Conservation (phyloP, 2,113 vertebrate species). For the Trachemys scripta region DNA sequence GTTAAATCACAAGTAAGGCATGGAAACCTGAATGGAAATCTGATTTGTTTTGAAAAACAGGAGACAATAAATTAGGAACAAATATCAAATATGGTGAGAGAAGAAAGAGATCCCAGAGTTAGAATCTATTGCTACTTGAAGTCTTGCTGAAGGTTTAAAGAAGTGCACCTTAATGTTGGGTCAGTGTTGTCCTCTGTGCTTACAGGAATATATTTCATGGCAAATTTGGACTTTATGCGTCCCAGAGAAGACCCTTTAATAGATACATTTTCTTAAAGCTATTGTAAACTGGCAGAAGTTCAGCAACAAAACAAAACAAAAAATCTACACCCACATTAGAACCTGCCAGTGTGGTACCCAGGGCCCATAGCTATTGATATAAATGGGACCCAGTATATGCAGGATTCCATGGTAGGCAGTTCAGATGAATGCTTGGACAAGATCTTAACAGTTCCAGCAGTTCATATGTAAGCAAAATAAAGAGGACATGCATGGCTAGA, state of each 20-base stretch:
- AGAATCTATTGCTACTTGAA: background rate
- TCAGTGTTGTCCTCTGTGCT: no score
- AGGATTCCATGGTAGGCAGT: no score
- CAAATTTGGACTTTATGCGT: no score
- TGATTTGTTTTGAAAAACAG: background rate
- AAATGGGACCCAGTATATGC: no score
- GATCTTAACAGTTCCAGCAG: background rate
- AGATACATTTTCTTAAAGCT: background rate
- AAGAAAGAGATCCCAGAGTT: background rate
- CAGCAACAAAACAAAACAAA: background rate
- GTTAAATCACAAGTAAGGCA: background rate
- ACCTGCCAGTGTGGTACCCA: background rate
- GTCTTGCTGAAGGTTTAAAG: no score
- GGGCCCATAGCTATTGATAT: background rate
- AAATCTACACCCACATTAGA: background rate
- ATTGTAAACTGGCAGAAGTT: background rate
- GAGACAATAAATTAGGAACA: slow-evolving; percentile 1
- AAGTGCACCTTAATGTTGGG: no score
- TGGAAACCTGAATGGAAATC: background rate
- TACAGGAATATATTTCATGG: no score
- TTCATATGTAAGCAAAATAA: background rate
- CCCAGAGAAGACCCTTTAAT: no score
- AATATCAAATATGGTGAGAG: background rate
- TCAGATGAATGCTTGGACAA: background rate
- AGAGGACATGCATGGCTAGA: background rate